These are phyloP conservation scores for Sitobion miscanthi DNA, from an alignment of 1,140 invertebrate genomes.

Conservation along the genomic window DNA sequence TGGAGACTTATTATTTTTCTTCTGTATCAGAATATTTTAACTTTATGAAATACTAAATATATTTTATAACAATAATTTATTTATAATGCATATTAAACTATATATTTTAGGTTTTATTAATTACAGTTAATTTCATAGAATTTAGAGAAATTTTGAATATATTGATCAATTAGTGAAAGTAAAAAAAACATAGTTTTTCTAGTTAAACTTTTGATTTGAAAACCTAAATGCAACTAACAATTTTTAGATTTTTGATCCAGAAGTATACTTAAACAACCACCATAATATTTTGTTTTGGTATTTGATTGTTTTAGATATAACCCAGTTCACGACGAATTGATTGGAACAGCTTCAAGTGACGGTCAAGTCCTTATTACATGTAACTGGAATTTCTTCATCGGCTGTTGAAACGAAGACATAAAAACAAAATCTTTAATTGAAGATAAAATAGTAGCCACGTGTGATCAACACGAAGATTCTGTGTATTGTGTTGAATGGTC, in stretches of 20 bases:
- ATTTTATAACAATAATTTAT: not conserved
- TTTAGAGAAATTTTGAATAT: too few species aligned
- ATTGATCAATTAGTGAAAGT: too few species aligned
- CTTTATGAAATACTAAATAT: not conserved
- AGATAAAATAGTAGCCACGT: conserved; percentile 85
- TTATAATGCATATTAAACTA: not conserved
- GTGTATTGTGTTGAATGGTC: conserved; percentile 98
- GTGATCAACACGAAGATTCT: conserved; percentile 97
- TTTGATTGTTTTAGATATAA: conserved; percentile 73
- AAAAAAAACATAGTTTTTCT: not conserved
- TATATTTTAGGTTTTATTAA: not conserved
- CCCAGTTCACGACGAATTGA: conserved; percentile 93
- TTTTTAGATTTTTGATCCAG: not conserved
- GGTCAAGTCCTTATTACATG: conserved; percentile 87
- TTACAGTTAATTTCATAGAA: too few species aligned
- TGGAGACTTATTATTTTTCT: too few species aligned
- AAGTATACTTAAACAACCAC: not conserved
- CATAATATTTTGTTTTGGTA: not conserved
- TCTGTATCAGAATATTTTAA: not conserved
- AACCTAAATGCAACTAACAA: not conserved
- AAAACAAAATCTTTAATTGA: conserved; percentile 59
- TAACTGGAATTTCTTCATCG: conserved; percentile 85
- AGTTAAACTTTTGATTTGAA: not conserved
- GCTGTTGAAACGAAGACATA: conserved; percentile 61
- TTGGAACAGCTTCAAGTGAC: conserved; percentile 95